Base-by-base conservation (phyloP, 2,113 vertebrate genomes). In the Alouatta palliata region DNA sequence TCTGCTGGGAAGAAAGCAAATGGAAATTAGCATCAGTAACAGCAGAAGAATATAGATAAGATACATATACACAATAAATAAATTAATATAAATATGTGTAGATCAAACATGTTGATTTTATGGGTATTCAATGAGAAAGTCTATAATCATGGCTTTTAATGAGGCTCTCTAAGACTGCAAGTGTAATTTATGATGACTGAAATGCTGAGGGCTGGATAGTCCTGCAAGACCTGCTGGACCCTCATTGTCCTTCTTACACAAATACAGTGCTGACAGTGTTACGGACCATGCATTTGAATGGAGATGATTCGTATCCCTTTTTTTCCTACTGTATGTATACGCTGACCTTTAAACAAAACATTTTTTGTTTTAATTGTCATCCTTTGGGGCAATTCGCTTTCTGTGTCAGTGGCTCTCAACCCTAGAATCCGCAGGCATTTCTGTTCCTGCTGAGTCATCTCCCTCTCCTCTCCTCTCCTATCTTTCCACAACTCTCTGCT, bases 101-200 rank as follows among this genome's bases (percentile, higher is more conserved):
- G 83, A n/a, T 85, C 87, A 94, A 97, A 32, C 43, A 68, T 49
- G 17, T 30, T 66, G 40, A 77, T 88, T 90, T 80, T 86, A 89
- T 94, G 61, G 10, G 4, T 87, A 70, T 40, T 90, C 25, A 52
- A 11, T 61, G 8, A 88, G 61, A 32, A 92, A 84, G 49, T 88
- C 77, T 86, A 25, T 77, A 70, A 40, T 17, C 5, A 30, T 66
- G 76, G 30, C 6, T 66, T 64, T 89, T 85, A 89, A 27, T 58
- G 40, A 94, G 11, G 14, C 19, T 56, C 9, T 76, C 27, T 71
- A 66, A 56, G 32, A n/a, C 25, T n/a, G 10, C 25, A 90, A 2
- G 68, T 80, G 13, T 40, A 81, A 80, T 71, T 43, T 54, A 27
- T 84, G 23, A 13, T 77, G 49, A 92, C 58, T 49, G 66, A n/a